Base-by-base conservation (phyloP, 2,888 invertebrate species). In the Boloria euphrosyne region DNA sequence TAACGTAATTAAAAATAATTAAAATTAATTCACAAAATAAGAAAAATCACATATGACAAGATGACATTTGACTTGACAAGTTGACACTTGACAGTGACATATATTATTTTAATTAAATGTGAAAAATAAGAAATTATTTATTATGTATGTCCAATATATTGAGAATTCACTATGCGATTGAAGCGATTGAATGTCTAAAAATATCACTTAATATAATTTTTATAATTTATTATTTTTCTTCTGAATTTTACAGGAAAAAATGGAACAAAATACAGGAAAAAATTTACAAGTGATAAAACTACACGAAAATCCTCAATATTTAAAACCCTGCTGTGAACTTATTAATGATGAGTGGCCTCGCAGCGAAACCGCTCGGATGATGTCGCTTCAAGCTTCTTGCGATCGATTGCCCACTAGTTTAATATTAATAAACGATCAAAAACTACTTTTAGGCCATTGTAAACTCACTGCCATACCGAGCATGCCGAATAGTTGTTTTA, bases 301-400 rank as follows among this genome's bases (percentile, higher is more conserved):
- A 70, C 97, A 97, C 80, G 93, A 94, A 76, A 90, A 95, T 78
- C 95, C 95, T 52, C 94, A 97, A 82, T 94, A 95, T 80, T 92
- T 95, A 75, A 92, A 93, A 80, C 93, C 94, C 79, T 96, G 96
- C 80, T 96, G 96, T 81, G 93, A 94, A 74, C 89, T 97, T 65
- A 94, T 97, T 73, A 97, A 97, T 83, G 94, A 95, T n/a, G 96
- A 97, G 93, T 97, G 97, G 97, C 96, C 96, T 71, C 93, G 97
- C 76, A 96, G 97, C 78, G 94, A 95, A 82, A 95, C 95, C 47
- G 96, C 96, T 66, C 93, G 97, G 78, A 93, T 97, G 90, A 93
- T 95, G 83, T 96, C 96, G 60, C 86, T 97, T 59, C 93, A 94
- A 82, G 93, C 94, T 49, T 97, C 97, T 0, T 94, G 95, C 78